phyloP scores from a whole-genome alignment of 1,140 invertebrate species.

The Micrasema minimum region DNA sequence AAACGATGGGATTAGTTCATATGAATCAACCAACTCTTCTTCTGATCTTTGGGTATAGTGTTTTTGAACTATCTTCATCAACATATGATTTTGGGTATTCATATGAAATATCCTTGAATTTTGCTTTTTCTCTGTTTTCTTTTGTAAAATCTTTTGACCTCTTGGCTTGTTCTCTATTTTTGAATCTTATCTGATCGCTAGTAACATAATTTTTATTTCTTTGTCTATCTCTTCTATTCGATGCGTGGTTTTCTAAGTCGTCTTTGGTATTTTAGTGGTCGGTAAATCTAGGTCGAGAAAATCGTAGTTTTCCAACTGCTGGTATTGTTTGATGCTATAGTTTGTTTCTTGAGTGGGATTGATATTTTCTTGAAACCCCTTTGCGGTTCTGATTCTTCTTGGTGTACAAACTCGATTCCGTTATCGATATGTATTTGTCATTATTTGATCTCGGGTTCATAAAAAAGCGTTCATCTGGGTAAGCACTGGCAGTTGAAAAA shows the following conservation, averaged over 20 bases:
- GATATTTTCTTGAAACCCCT: conserved; percentile 1
- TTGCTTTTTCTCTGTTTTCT: not conserved
- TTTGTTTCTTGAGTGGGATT: not conserved
- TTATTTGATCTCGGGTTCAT: too few relatives aligned
- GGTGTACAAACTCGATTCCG: not conserved
- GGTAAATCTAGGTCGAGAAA: not conserved
- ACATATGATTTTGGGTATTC: not conserved
- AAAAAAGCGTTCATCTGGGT: too few relatives aligned
- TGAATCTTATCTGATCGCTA: conserved; percentile 15
- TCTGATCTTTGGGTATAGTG: not conserved
- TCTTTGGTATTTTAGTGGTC: not conserved
- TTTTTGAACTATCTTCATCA: not conserved
- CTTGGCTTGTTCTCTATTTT: not conserved
- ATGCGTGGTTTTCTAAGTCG: conserved; percentile 3
- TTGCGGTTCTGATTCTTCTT: not conserved
- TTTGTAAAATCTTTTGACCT: conserved; percentile 14
- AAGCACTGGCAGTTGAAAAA: too few relatives aligned
- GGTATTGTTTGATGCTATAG: not conserved
- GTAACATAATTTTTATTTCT: conserved; percentile 3
- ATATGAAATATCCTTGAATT: not conserved
- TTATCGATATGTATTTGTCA: too few relatives aligned
- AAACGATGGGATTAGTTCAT: not conserved
- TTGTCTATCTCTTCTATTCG: not conserved
- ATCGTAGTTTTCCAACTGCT: not conserved
- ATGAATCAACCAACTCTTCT: not conserved